A percentile compares a stretch with the other conserved stretches of the same genome.
These are phyloP conservation scores for Chelonus insularis DNA, from an alignment of 1,140 invertebrate species.

Conservation along the genomic window DNA sequence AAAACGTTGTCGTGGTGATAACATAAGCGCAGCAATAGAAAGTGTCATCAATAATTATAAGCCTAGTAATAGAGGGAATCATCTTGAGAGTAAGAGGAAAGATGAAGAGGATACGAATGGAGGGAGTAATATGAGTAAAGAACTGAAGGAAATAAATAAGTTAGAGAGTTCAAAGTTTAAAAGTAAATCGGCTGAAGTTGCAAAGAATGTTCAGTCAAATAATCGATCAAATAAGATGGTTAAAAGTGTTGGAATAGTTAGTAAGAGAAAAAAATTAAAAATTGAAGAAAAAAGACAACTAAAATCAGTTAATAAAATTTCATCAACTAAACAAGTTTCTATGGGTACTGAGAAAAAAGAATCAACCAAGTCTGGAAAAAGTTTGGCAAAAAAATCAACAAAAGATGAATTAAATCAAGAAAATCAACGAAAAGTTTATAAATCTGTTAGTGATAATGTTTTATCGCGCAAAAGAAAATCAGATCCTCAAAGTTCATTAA, in stretches of 20 bases:
- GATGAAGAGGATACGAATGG: conserved; percentile 11
- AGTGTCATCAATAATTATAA: conserved; percentile 39
- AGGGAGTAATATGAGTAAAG: conserved; percentile 21
- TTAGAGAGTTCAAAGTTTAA: conserved; percentile 22
- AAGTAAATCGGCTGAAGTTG: background rate
- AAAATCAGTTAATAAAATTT: background rate
- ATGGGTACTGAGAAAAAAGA: no score
- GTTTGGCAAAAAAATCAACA: no score
- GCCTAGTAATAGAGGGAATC: conserved; percentile 24
- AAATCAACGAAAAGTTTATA: background rate
- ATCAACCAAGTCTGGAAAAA: no score
- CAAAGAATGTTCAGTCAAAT: conserved; percentile 14
- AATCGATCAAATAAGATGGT: conserved; percentile 29
- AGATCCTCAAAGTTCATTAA: conserved; percentile 36
- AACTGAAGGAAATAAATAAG: conserved; percentile 23
- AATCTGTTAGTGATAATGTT: background rate
- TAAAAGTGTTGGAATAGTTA: conserved; percentile 38
- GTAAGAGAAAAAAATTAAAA: conserved; percentile 46
- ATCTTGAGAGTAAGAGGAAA: conserved; percentile 8
- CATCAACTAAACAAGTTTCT: no score
- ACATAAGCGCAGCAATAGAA: conserved; percentile 44
- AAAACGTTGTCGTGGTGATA: conserved; percentile 47
- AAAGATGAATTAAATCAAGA: no score
- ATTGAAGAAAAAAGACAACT: conserved; percentile 27
- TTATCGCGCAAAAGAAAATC: conserved; percentile 33